These are phyloP conservation scores for Empidonax alnorum DNA, from an alignment of 2,113 vertebrate genomes.

Conservation along the genomic window DNA sequence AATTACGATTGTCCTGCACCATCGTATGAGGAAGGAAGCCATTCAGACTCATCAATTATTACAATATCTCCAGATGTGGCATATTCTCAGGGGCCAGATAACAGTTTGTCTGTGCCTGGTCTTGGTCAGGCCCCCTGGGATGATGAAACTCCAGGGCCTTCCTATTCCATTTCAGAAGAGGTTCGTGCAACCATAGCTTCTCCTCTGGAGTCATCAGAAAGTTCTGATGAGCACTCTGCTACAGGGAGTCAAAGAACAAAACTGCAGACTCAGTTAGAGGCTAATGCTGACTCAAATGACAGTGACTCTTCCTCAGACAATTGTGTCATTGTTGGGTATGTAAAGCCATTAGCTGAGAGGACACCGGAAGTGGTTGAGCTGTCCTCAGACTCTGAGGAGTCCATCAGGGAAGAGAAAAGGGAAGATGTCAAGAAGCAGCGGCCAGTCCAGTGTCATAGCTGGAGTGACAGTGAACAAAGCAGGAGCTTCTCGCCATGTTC, in stretches of 20 bases:
- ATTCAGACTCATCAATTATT: constrained; percentile 88
- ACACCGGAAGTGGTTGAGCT: constrained; percentile 94
- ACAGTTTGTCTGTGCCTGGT: constrained; percentile 49
- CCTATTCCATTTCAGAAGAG: constrained; percentile 84
- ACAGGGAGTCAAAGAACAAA: neutral
- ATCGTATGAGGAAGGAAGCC: constrained; percentile 85
- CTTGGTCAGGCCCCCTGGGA: constrained; percentile 86
- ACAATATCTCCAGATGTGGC: constrained; percentile 87
- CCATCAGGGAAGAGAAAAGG: constrained; percentile 70
- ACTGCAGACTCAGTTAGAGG: constrained; percentile 14
- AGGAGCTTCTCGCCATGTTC: constrained; percentile 72
- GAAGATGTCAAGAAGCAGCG: constrained; percentile 71
- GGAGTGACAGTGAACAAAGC: constrained; percentile 76
- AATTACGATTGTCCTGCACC: constrained; percentile 89
- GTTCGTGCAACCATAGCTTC: constrained; percentile 70
- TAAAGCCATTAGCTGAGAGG: constrained; percentile 88
- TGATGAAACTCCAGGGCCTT: constrained; percentile 91
- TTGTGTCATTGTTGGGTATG: constrained; percentile 88
- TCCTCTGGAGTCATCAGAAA: constrained; percentile 81
- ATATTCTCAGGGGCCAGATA: constrained; percentile 59
- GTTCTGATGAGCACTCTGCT: constrained; percentile 80
- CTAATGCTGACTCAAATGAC: constrained; percentile 60
- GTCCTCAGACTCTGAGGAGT: constrained; percentile 88
- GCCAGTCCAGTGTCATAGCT: constrained; percentile 77
- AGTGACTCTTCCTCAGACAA: constrained; percentile 76